Evolutionary conservation across 2,797 vertebrate species (phyloP).

Genomic region (Chelon auratus): DNA sequence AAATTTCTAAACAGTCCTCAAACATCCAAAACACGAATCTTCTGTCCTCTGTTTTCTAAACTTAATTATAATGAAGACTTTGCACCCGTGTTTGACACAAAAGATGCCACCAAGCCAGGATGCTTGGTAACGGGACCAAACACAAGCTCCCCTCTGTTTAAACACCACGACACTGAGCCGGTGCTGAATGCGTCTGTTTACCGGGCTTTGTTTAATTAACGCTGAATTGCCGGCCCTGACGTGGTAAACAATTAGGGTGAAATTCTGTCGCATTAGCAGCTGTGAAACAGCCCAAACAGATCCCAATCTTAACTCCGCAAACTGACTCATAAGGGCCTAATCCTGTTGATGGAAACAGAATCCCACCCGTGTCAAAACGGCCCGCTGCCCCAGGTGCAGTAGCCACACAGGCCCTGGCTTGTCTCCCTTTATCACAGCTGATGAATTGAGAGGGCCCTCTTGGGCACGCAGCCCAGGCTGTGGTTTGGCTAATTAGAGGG

Average conservation of each 20-base stretch:
- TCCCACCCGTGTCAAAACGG: constrained; percentile 82
- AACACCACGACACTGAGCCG: constrained; percentile 58
- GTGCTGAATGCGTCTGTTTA: constrained; percentile 75
- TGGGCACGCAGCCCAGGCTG: constrained; percentile 79
- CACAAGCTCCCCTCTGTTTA: constrained; percentile 67
- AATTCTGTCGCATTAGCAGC: constrained; percentile 78
- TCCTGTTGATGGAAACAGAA: constrained; percentile 87
- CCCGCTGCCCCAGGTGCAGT: constrained; percentile 81
- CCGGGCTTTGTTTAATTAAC: constrained; percentile 77
- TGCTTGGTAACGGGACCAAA: constrained; percentile 62
- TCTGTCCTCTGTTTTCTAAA: constrained; percentile 46
- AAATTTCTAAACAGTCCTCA: constrained; percentile 37
- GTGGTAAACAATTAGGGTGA: constrained; percentile 78
- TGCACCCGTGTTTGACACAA: constrained; percentile 46
- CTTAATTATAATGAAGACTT: constrained; percentile 62
- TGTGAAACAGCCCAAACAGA: constrained; percentile 79
- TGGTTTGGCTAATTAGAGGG: constrained; percentile 79
- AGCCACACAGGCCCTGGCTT: constrained; percentile 77
- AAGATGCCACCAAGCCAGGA: constrained; percentile 61
- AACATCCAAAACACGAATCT: constrained; percentile 40
- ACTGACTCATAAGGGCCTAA: constrained; percentile 79
- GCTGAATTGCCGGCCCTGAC: constrained; percentile 72
- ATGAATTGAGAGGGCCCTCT: constrained; percentile 79
- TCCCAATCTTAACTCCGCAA: constrained; percentile 82
- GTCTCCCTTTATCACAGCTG: constrained; percentile 73